Evolutionary conservation across 2,113 vertebrate genomes (phyloP).

Genomic region (Bufo gargarizans): DNA sequence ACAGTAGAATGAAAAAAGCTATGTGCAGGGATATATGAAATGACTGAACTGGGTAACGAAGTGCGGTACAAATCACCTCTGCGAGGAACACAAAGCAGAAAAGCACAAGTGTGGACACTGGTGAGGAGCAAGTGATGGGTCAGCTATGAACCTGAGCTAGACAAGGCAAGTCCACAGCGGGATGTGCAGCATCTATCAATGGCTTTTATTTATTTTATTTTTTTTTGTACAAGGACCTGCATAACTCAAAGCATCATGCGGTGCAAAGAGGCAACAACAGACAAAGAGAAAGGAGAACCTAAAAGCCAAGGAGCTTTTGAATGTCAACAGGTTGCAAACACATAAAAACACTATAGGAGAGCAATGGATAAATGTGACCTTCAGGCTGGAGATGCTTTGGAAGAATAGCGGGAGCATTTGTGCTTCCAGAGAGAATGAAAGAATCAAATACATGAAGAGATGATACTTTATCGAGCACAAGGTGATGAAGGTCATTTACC

Average conservation of each 20-base stretch:
- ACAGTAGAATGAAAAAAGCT: neutral
- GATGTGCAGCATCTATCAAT: constrained; percentile 2
- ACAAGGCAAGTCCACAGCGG: constrained; percentile 1
- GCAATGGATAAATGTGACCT: constrained; percentile 25
- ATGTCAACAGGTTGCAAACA: constrained; percentile 36
- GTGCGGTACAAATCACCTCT: neutral
- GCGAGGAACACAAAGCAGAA: neutral
- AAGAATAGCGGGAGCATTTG: neutral
- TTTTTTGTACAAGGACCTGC: neutral
- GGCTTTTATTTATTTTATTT: neutral
- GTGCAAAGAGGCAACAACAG: neutral
- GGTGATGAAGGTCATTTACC: neutral
- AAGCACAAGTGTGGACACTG: neutral
- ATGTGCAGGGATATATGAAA: neutral
- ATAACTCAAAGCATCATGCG: constrained; percentile 11
- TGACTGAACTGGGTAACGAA: neutral
- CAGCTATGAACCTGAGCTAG: constrained; percentile 15
- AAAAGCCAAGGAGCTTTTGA: constrained; percentile 20
- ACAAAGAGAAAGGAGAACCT: constrained; percentile 19
- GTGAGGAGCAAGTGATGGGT: constrained; percentile 19
- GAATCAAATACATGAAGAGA: neutral
- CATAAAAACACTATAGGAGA: constrained; percentile 18
- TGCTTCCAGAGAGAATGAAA: neutral
- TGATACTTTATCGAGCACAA: neutral
- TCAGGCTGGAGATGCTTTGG: neutral